Conservation (phyloP, 1,140 invertebrate genomes). For the Polypedilum vanderplanki region DNA sequence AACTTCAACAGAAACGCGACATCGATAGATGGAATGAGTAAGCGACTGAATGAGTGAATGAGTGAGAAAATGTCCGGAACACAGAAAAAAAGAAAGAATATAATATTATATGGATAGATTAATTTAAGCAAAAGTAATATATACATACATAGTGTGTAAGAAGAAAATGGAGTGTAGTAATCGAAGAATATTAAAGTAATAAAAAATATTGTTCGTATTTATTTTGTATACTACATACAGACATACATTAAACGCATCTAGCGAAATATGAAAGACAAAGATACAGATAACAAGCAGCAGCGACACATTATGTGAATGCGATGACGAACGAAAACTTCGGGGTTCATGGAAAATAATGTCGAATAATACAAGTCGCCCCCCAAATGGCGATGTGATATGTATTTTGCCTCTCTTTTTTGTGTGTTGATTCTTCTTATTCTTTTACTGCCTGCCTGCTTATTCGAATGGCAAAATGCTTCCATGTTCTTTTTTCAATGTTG, state of each 20-base stretch:
- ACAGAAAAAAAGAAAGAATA: background rate
- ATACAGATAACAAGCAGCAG: constrained; percentile 17
- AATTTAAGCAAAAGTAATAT: background rate
- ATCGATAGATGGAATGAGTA: too few relatives aligned
- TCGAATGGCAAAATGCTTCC: constrained; percentile 4
- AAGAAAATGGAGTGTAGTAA: too few relatives aligned
- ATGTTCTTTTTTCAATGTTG: constrained; percentile 18
- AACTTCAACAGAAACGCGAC: too few relatives aligned
- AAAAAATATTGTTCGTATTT: background rate
- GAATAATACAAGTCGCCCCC: background rate
- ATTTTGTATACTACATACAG: too few relatives aligned
- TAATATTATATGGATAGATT: background rate
- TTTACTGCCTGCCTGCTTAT: background rate
- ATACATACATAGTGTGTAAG: background rate
- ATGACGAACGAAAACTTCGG: constrained; percentile 14
- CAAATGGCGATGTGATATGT: background rate
- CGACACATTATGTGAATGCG: constrained; percentile 16
- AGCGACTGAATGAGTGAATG: too few relatives aligned
- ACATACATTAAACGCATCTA: background rate
- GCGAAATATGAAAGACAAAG: background rate
- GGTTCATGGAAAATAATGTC: constrained; percentile 15
- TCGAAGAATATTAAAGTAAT: background rate
- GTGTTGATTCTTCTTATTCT: background rate
- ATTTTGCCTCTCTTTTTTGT: constrained; percentile 12
- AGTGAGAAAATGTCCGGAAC: background rate